These are phyloP conservation scores for Hydraecia micacea DNA, from an alignment of 2,888 invertebrate genomes.

Conservation along the genomic window DNA sequence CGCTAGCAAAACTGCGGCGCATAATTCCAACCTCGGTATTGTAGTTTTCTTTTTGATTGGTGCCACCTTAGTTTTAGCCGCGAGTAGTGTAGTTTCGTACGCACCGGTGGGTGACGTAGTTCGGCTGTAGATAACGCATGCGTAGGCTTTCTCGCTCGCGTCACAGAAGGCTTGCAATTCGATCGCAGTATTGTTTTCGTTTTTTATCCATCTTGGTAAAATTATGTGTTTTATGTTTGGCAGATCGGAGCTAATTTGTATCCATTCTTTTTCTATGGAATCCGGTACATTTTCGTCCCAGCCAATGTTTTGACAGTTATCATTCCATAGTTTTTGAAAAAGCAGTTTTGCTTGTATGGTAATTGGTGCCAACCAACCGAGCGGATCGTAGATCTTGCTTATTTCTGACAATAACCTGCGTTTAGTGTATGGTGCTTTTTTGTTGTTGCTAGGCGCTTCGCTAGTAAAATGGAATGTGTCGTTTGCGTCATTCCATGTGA, in stretches of 20 bases:
- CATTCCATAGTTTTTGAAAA: not conserved
- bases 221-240: not conserved
- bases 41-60: not conserved
- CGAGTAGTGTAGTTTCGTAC: not conserved
- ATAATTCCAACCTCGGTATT: not conserved
- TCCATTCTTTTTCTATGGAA: not conserved
- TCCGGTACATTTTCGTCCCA: not conserved
- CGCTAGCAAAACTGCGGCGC: not conserved
- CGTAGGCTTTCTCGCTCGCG: conserved; percentile 10
- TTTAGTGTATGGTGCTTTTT: conserved; percentile 4
- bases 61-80: not conserved
- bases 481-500: conserved; percentile 4
- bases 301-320: not conserved
- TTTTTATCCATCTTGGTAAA: not conserved
- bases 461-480: conserved; percentile 7
- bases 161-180: conserved; percentile 21
- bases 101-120: not conserved
- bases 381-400: not conserved
- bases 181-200: not conserved
- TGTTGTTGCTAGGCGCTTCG: not conserved
- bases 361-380: not conserved
- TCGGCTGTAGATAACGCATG: conserved; percentile 8
- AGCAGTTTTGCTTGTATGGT: too few relatives aligned
- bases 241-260: not conserved
- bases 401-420: conserved; percentile 2